phyloP scores from a whole-genome alignment of 2,797 vertebrate genomes.

The Hipposideros larvatus region DNA sequence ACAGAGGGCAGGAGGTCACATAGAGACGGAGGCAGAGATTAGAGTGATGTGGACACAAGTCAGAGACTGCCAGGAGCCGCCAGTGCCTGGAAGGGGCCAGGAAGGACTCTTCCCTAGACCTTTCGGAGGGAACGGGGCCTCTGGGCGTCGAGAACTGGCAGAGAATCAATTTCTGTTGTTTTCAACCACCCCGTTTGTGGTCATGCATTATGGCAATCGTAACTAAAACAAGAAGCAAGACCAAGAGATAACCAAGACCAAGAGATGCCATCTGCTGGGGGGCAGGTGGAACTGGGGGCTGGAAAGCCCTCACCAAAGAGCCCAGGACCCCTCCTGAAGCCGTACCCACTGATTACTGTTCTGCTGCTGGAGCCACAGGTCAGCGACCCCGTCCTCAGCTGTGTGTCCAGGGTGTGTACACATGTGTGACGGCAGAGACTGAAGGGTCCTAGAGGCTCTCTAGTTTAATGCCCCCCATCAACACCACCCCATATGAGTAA shows the following conservation, averaged over 20 bases:
- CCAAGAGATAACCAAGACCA: background rate
- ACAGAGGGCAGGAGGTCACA: accelerated
- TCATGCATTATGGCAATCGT: background rate
- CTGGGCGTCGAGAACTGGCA: background rate
- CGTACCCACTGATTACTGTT: accelerated
- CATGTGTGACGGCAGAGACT: accelerated
- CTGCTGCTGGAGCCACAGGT: background rate
- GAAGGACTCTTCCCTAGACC: background rate
- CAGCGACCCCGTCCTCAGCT: background rate
- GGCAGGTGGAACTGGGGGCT: background rate
- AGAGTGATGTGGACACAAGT: background rate
- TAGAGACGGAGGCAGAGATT: background rate
- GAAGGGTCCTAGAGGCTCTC: background rate
- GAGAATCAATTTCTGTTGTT: background rate
- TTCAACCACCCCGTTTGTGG: background rate
- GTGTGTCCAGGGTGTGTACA: no score
- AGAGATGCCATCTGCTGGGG: background rate
- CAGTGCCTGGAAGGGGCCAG: background rate
- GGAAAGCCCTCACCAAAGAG: no score
- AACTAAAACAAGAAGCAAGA: background rate
- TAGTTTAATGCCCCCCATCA: accelerated
- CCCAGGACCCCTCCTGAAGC: background rate
- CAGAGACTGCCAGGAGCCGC: background rate
- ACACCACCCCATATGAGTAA: background rate
- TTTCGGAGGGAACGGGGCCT: background rate